phyloP scores from a whole-genome alignment of 2,797 vertebrate genomes.

The Enteromius radiatus region DNA sequence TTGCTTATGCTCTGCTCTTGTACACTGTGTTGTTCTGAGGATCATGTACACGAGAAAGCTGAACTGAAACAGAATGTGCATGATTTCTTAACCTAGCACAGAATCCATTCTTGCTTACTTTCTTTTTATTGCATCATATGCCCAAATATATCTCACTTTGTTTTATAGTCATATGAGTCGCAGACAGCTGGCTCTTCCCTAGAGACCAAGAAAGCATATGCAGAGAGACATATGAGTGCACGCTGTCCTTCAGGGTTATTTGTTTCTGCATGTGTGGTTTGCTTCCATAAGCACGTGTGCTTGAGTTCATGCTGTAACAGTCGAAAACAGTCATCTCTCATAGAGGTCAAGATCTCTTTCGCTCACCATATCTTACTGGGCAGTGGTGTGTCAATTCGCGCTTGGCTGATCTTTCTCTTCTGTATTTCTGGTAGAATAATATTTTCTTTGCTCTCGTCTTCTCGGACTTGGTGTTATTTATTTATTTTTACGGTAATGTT shows the following conservation, averaged over 20 bases:
- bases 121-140: conserved; percentile 12
- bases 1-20: neutral
- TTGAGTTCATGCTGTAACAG: conserved; percentile 15
- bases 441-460: neutral
- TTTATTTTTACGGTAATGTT: neutral
- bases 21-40: neutral
- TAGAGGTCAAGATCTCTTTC: neutral
- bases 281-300: conserved; percentile 31
- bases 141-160: conserved; percentile 16
- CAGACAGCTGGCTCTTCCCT: conserved; percentile 39
- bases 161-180: conserved; percentile 25
- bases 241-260: conserved; percentile 28
- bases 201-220: neutral
- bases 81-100: conserved; percentile 26
- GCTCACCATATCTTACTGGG: too few relatives aligned
- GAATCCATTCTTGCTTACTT: conserved; percentile 1
- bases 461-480: neutral
- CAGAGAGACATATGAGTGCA: conserved; percentile 8
- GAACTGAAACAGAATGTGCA: neutral
- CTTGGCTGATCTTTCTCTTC: too few relatives aligned
- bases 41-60: neutral
- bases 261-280: conserved; percentile 52
- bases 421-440: neutral
- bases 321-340: conserved; percentile 13
- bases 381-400: too few relatives aligned